A percentile compares a stretch with the other conserved stretches of the same genome.
Evolutionary conservation across 2,888 invertebrate genomes (phyloP).

Genomic region (Bursaphelenchus okinawaensis): DNA sequence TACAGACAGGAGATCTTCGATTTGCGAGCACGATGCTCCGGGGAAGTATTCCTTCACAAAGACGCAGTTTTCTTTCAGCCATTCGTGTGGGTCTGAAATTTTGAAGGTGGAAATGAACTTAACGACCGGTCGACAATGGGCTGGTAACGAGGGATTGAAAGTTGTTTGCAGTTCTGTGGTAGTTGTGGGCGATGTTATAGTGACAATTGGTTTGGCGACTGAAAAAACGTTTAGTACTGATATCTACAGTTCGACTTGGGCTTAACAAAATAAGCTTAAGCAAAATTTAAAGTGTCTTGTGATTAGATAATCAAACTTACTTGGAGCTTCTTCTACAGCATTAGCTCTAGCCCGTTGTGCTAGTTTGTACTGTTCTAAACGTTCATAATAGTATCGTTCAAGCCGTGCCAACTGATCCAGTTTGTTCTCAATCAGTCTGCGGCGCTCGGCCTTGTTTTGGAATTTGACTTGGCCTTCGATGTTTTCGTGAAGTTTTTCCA

Average conservation of each 20-base stretch:
- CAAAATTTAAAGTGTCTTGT: no score
- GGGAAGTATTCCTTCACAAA: conserved; percentile 38
- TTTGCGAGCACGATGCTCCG: conserved; percentile 30
- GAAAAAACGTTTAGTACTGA: no score
- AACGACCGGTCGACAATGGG: conserved; percentile 30
- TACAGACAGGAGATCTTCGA: conserved; percentile 21
- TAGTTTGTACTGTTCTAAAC: conserved; percentile 21
- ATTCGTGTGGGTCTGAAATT: conserved; percentile 26
- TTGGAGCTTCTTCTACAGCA: not conserved
- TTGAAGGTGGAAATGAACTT: conserved; percentile 28
- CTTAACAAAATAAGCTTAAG: no score
- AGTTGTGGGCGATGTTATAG: conserved; percentile 4
- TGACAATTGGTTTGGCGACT: not conserved
- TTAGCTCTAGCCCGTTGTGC: conserved; percentile 21
- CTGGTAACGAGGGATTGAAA: conserved; percentile 2
- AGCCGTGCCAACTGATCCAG: conserved; percentile 27
- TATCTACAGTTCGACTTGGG: no score
- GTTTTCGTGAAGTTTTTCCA: conserved; percentile 15
- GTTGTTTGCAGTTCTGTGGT: not conserved
- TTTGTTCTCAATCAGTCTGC: conserved; percentile 19
- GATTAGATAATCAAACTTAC: not conserved
- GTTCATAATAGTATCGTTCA: conserved; percentile 31
- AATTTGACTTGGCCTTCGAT: conserved; percentile 11
- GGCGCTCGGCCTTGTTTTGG: conserved; percentile 13
- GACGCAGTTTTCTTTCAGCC: conserved; percentile 30